phyloP scores from a whole-genome alignment of 2,888 invertebrate genomes.

The Chalcosyrphus nemorum region DNA sequence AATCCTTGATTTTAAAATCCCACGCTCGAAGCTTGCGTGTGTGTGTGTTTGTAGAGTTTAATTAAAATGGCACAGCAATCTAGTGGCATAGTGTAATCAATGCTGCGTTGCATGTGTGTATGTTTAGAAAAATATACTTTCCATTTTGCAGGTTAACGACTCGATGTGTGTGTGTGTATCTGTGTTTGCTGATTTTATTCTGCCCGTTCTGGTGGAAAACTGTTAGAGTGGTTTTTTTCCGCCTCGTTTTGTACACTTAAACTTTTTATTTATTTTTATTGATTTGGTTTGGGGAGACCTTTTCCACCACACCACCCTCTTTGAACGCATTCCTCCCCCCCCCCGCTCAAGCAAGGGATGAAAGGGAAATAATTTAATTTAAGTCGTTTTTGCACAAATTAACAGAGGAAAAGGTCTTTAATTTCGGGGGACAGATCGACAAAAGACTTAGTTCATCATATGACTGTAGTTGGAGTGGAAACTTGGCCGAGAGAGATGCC shows the following conservation, averaged over 20 bases:
- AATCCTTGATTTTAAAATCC: neutral
- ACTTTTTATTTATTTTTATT: conserved; percentile 17
- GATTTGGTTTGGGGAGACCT: conserved; percentile 21
- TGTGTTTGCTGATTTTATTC: conserved; percentile 22
- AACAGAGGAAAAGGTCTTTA: conserved; percentile 44
- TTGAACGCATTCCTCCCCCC: neutral
- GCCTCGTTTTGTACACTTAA: neutral
- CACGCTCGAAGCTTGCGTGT: neutral
- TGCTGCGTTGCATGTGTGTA: neutral
- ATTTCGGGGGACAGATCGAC: conserved; percentile 9
- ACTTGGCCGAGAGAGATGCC: neutral
- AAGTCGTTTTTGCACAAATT: conserved; percentile 33
- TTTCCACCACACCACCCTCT: neutral
- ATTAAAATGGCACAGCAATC: conserved; percentile 53
- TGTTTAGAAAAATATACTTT: conserved; percentile 18
- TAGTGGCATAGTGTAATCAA: neutral
- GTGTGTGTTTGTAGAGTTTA: conserved; percentile 45
- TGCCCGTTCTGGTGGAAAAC: conserved; percentile 35
- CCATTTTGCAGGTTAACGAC: neutral
- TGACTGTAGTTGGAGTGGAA: neutral
- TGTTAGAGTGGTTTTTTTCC: conserved; percentile 25
- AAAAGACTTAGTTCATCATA: conserved; percentile 4
- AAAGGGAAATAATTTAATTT: conserved; percentile 26
- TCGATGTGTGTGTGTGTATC: neutral
- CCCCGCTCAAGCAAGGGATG: neutral